These are phyloP conservation scores for Cygnus buccinator DNA, from an alignment of 2,113 vertebrate genomes.

Conservation along the genomic window DNA sequence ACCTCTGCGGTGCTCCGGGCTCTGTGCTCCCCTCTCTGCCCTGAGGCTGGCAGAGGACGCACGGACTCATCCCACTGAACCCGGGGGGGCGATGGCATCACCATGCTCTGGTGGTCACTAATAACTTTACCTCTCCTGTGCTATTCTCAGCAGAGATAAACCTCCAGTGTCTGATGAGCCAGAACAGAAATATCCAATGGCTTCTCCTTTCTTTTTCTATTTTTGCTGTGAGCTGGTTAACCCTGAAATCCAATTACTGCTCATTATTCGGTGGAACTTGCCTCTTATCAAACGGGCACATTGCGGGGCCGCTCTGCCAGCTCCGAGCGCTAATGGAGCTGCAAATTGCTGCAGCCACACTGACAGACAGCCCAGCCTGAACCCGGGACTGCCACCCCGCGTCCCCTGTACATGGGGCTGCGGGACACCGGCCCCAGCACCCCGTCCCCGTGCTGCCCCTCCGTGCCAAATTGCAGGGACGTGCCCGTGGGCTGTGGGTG, in stretches of 20 bases:
- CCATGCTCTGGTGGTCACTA: slow-evolving; percentile 66
- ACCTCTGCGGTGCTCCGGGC: background rate
- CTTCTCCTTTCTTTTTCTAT: slow-evolving; percentile 57
- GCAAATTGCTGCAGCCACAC: slow-evolving; percentile 13
- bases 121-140: slow-evolving; percentile 68
- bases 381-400: accelerated
- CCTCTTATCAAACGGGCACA: slow-evolving; percentile 58
- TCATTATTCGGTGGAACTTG: slow-evolving; percentile 70
- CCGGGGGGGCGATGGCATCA: slow-evolving; percentile 45
- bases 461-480: background rate
- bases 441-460: background rate
- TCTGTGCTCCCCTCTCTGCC: background rate
- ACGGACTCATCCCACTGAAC: background rate
- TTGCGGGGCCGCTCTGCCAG: background rate
- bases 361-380: background rate
- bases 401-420: accelerated
- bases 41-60: slow-evolving; percentile 23
- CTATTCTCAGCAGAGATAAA: slow-evolving; percentile 73
- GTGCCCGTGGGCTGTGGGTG: background rate
- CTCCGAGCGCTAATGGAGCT: slow-evolving; percentile 31
- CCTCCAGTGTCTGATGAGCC: slow-evolving; percentile 69
- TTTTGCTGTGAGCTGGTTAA: slow-evolving; percentile 69
- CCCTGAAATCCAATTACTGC: slow-evolving; percentile 77
- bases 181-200: slow-evolving; percentile 71
- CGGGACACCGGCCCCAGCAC: accelerated